Evolutionary conservation across 2,888 invertebrate genomes (phyloP).

Genomic region (Orgyia antiqua): DNA sequence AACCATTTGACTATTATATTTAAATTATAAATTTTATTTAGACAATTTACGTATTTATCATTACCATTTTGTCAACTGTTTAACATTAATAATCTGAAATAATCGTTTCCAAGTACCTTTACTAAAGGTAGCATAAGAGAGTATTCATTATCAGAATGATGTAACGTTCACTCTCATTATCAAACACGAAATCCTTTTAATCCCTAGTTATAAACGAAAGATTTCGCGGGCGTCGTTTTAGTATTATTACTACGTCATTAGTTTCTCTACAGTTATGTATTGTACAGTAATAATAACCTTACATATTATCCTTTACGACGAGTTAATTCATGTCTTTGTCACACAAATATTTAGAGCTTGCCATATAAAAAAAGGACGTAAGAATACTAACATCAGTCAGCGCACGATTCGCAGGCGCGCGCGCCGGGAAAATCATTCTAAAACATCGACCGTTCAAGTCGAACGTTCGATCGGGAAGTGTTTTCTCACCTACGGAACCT

Average conservation of each 20-base stretch:
- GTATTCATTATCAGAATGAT: slow-evolving; percentile 31
- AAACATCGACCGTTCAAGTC: slow-evolving; percentile 52
- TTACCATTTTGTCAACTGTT: slow-evolving; percentile 12
- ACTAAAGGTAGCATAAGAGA: background rate
- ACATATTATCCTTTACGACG: slow-evolving; percentile 73
- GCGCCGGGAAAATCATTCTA: slow-evolving; percentile 62
- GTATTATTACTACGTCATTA: slow-evolving; percentile 54
- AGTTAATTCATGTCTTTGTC: slow-evolving; percentile 65
- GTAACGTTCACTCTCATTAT: slow-evolving; percentile 57
- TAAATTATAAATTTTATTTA: too few relatives aligned
- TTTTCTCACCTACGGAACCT: slow-evolving; percentile 24
- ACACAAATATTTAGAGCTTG: slow-evolving; percentile 67
- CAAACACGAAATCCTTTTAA: slow-evolving; percentile 64
- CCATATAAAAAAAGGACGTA: slow-evolving; percentile 70
- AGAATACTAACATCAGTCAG: slow-evolving; percentile 30
- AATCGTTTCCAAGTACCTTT: slow-evolving; percentile 19
- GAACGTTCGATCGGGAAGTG: slow-evolving; percentile 63
- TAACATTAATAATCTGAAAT: slow-evolving; percentile 19
- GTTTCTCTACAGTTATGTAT: slow-evolving; percentile 43
- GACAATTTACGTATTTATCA: slow-evolving; percentile 23
- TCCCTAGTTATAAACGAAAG: slow-evolving; percentile 69
- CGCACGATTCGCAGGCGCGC: slow-evolving; percentile 51
- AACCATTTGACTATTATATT: too few relatives aligned
- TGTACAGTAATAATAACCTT: slow-evolving; percentile 61
- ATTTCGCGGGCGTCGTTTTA: slow-evolving; percentile 58